Conservation (phyloP, 1,140 invertebrate genomes). For the Calliopsis andreniformis region DNA sequence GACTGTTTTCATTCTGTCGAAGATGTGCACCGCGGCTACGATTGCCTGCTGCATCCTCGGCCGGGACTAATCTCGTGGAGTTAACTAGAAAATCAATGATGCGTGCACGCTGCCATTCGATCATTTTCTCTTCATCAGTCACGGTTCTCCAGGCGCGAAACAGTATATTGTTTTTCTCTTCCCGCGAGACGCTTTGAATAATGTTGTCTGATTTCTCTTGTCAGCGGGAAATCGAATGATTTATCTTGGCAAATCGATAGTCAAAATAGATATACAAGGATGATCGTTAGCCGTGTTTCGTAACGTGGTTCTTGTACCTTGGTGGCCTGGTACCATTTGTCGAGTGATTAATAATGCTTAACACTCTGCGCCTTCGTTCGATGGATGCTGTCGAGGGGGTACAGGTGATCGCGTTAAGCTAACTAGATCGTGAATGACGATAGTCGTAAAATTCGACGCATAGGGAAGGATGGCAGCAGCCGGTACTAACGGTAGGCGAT, state of each 20-base stretch:
- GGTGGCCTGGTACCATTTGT: background rate
- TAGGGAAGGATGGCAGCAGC: background rate
- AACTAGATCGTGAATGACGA: constrained; percentile 32
- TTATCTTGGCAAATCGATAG: no score
- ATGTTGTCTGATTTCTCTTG: background rate
- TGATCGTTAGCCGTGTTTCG: background rate
- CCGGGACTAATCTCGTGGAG: background rate
- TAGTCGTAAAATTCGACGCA: constrained; percentile 5
- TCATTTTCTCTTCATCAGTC: background rate
- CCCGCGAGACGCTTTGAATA: background rate
- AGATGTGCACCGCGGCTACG: constrained; percentile 2
- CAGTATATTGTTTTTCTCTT: no score
- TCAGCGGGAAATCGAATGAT: background rate
- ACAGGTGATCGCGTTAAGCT: background rate
- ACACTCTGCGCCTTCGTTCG: constrained; percentile 11
- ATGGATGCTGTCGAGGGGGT: background rate
- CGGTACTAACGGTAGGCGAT: constrained; percentile 5
- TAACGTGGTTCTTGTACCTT: background rate
- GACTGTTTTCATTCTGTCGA: constrained; percentile 36
- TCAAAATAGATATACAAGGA: background rate
- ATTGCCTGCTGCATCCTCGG: constrained; percentile 2
- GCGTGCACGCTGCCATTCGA: background rate
- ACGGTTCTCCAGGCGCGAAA: no score
- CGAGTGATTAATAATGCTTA: background rate
- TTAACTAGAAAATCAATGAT: background rate